These are phyloP conservation scores for Ardeotis arabs DNA, from an alignment of 2,113 vertebrate genomes.

Conservation along the genomic window DNA sequence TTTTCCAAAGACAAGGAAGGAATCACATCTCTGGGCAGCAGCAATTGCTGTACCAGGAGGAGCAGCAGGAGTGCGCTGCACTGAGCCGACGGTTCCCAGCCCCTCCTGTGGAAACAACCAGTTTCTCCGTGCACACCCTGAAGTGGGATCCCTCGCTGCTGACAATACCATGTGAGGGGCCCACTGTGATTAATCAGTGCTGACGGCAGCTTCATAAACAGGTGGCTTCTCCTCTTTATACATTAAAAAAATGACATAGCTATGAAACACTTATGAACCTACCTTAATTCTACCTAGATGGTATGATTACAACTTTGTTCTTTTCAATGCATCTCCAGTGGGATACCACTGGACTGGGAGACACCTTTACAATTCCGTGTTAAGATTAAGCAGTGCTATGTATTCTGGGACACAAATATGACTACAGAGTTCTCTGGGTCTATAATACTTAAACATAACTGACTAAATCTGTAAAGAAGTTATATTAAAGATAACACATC, in stretches of 20 bases:
- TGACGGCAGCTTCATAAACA: background rate
- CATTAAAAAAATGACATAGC: background rate
- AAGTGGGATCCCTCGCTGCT: background rate
- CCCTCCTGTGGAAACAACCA: background rate
- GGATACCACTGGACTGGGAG: background rate
- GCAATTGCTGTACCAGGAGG: background rate
- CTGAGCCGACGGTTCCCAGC: background rate
- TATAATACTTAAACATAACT: background rate
- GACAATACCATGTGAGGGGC: background rate
- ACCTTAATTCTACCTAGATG: background rate
- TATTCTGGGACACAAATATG: background rate
- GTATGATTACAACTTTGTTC: background rate
- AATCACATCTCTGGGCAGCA: background rate
- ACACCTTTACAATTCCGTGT: background rate
- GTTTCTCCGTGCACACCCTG: background rate
- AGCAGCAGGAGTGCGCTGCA: background rate
- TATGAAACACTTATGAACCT: background rate
- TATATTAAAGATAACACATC: background rate
- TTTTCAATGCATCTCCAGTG: background rate
- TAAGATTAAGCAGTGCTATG: background rate
- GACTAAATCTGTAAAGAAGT: background rate
- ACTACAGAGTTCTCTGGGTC: background rate
- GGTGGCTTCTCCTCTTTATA: background rate
- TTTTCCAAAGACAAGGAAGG: constrained; percentile 1
- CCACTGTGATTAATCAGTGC: background rate